These are phyloP conservation scores for Cydia pomonella DNA, from an alignment of 1,140 invertebrate species.

Conservation along the genomic window DNA sequence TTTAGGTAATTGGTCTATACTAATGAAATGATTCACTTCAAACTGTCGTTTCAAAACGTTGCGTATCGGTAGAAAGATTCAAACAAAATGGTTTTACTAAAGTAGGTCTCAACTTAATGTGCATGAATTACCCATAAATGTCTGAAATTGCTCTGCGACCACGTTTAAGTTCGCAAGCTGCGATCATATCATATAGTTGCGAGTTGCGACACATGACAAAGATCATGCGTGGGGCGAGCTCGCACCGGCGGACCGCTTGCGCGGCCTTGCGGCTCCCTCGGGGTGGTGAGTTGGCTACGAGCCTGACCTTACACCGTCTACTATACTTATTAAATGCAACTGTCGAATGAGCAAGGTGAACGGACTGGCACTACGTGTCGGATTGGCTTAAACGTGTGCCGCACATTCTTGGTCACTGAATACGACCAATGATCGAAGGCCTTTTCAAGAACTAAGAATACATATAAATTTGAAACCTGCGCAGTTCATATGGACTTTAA, in stretches of 20 bases:
- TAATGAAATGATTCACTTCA: neutral
- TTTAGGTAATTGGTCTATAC: conserved; percentile 16
- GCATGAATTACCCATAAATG: conserved; percentile 18
- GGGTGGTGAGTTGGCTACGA: neutral
- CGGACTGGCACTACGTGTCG: conserved; percentile 10
- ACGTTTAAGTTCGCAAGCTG: conserved; percentile 11
- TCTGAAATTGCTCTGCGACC: conserved; percentile 8
- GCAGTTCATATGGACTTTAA: neutral
- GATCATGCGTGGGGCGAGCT: conserved; percentile 1
- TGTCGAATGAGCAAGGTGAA: conserved; percentile 16
- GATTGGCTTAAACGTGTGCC: neutral
- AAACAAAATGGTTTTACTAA: conserved; percentile 3
- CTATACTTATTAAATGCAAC: conserved; percentile 5
- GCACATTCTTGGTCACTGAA: conserved; percentile 6
- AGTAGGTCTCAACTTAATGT: conserved; percentile 8
- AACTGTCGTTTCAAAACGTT: conserved; percentile 6
- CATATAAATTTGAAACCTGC: conserved; percentile 1
- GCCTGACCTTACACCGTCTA: conserved; percentile 8
- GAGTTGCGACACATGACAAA: conserved; percentile 4
- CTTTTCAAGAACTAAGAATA: conserved; percentile 8
- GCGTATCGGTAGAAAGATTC: neutral
- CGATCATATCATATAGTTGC: conserved; percentile 23
- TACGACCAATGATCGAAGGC: neutral
- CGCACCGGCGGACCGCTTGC: neutral
- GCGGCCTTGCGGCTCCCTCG: conserved; percentile 6